Base-by-base conservation (phyloP, 2,113 vertebrate species). In the Saccopteryx bilineata region DNA sequence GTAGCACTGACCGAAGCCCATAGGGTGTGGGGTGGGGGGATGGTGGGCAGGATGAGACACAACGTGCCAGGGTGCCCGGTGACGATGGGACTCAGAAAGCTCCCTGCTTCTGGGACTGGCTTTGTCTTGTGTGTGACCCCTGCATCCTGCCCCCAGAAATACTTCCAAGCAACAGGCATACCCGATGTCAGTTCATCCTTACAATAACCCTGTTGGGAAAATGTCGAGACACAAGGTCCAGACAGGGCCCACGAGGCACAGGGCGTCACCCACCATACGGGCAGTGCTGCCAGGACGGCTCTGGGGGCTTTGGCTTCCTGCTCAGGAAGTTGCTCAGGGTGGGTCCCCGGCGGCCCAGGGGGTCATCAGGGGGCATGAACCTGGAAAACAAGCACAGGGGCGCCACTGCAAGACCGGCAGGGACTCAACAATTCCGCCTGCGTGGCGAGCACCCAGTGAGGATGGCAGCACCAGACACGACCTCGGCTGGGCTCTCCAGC, bases 311-410 rank as follows among this genome's bases (percentile, higher is more conserved):
- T 0, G 98, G 98, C 83, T 98, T 99, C 96, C 98, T 99, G 91
- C 98, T 98, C 89, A 99, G 98, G 81, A 99, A 99, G 91, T 98
- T 99, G 88, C 97, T 98, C 33, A 99, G 98, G 17, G 98, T 99
- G 84, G 99, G 99, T 63, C 99, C 99, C 0, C 98, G 98, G 91
- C 99, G 98, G 33, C 99, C 99, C 95, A 99, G 91, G 0, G 99
- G 99, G 85, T 99, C 99, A n/a, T 99, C 99, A 0, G 99, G 99
- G 97, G 99, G 99, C 99, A 99, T 99, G 97, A 99, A 99, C 97
- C 99, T 99, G 95, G 81, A 96, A 98, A 54, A 56, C 5, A 96
- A 88, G 66, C 94, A 61, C 12, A 92, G 21, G 71, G 19, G 2
- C 52, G 56, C 31, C 31, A 65, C 48, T n/a, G n/a, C 23, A 21